phyloP scores from a whole-genome alignment of 2,888 invertebrate genomes.

The Drosophila merina region DNA sequence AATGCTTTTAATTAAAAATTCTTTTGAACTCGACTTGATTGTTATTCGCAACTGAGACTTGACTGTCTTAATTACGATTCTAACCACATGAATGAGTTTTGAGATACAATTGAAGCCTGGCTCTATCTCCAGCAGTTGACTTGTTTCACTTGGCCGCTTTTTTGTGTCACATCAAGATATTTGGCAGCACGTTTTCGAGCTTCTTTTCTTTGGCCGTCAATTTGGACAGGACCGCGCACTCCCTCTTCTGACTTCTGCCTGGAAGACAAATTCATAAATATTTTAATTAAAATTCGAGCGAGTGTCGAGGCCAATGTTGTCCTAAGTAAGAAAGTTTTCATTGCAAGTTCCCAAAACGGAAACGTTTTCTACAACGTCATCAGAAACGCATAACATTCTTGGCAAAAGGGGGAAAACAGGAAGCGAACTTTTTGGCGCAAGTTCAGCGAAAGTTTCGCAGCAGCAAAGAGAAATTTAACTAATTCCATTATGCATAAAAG shows the following conservation, averaged over 20 bases:
- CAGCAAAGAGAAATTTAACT: constrained; percentile 72
- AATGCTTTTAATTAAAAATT: constrained; percentile 24
- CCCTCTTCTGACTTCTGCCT: constrained; percentile 9
- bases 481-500: constrained; percentile 75
- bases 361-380: constrained; percentile 62
- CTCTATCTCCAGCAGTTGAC: constrained; percentile 25
- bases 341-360: constrained; percentile 54
- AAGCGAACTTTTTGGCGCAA: constrained; percentile 62
- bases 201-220: constrained; percentile 20
- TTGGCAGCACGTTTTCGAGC: constrained; percentile 20
- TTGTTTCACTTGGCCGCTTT: constrained; percentile 8
- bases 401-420: constrained; percentile 37
- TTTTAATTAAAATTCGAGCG: constrained; percentile 74
- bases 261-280: constrained; percentile 71
- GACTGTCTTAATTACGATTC: constrained; percentile 58
- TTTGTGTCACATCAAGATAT: constrained; percentile 31
- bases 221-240: constrained; percentile 3
- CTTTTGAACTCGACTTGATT: constrained; percentile 7
- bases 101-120: constrained; percentile 19
- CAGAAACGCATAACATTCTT: constrained; percentile 74
- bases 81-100: constrained; percentile 29
- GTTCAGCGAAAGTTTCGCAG: constrained; percentile 57
- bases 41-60: constrained; percentile 12
- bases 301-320: constrained; percentile 63
- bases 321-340: constrained; percentile 69